These are phyloP conservation scores for Drosophila kepulauana DNA, from an alignment of 1,140 invertebrate genomes.

Conservation along the genomic window DNA sequence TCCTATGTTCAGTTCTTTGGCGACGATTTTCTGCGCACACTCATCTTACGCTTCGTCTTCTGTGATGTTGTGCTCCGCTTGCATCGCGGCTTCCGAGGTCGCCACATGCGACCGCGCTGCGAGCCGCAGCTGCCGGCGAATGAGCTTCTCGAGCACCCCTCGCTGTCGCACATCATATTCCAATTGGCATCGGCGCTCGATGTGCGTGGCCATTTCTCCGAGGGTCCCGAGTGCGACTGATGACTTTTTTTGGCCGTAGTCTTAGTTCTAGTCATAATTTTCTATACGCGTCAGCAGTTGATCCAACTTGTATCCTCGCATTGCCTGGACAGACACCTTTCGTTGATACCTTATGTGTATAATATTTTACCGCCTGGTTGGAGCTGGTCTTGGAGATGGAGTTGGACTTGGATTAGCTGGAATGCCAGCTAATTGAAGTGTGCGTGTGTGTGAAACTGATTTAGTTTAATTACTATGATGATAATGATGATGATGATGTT, in stretches of 20 bases:
- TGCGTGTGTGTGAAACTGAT: conserved; percentile 4
- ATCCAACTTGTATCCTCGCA: conserved; percentile 46
- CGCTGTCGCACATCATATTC: conserved; percentile 92
- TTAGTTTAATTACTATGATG: conserved; percentile 20
- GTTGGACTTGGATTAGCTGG: conserved; percentile 37
- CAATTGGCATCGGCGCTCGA: conserved; percentile 94
- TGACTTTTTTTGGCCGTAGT: conserved; percentile 76
- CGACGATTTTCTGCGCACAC: conserved; percentile 95
- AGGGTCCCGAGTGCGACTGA: conserved; percentile 90
- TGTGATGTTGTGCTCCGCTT: conserved; percentile 95
- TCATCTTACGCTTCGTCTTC: conserved; percentile 96
- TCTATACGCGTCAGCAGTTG: conserved; percentile 63
- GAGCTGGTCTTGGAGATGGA: conserved; percentile 23
- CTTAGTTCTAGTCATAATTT: conserved; percentile 57
- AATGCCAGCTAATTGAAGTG: conserved; percentile 27
- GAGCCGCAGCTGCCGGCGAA: conserved; percentile 94
- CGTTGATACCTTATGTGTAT: conserved; percentile 67
- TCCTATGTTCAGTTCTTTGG: conserved; percentile 95
- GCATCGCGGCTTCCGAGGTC: conserved; percentile 92
- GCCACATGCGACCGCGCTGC: conserved; percentile 93
- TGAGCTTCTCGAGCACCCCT: conserved; percentile 95
- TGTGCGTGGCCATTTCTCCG: conserved; percentile 91
- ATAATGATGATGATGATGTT: conserved; percentile 19
- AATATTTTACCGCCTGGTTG: conserved; percentile 61
- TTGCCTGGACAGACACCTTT: conserved; percentile 48